These are phyloP conservation scores for Phania funesta DNA, from an alignment of 2,888 invertebrate genomes.

Conservation along the genomic window DNA sequence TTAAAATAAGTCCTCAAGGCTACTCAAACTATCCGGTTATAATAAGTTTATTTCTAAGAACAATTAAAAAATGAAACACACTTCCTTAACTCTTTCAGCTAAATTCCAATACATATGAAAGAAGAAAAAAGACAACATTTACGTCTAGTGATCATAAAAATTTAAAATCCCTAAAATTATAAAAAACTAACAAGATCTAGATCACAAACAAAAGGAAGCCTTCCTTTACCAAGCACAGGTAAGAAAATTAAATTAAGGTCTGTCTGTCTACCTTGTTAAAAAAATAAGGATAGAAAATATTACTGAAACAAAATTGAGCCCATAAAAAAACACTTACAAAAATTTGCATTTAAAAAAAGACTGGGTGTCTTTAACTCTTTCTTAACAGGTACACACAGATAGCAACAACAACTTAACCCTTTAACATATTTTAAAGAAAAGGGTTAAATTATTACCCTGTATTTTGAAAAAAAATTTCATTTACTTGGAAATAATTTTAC, in stretches of 20 bases:
- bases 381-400: neutral
- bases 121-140: neutral
- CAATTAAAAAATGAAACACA: neutral
- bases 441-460: neutral
- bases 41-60: neutral
- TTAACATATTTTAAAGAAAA: neutral
- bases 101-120: neutral
- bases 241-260: constrained; percentile 5
- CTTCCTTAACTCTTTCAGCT: constrained; percentile 12
- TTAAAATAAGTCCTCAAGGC: neutral
- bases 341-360: constrained; percentile 11
- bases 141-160: constrained; percentile 22
- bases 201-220: too few relatives aligned
- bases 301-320: too few relatives aligned
- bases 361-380: constrained; percentile 14
- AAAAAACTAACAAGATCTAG: constrained; percentile 28
- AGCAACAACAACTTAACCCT: neutral
- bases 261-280: neutral
- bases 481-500: neutral
- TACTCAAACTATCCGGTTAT: neutral
- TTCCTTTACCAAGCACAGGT: constrained; percentile 1
- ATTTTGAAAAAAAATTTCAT: neutral
- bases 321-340: neutral
- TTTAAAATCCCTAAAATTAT: constrained; percentile 29
- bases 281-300: neutral